Percentiles rank a stretch among this genome's conserved stretches.
Evolutionary conservation across 2,113 vertebrate genomes (phyloP).

Genomic region (Phocoena sinus): DNA sequence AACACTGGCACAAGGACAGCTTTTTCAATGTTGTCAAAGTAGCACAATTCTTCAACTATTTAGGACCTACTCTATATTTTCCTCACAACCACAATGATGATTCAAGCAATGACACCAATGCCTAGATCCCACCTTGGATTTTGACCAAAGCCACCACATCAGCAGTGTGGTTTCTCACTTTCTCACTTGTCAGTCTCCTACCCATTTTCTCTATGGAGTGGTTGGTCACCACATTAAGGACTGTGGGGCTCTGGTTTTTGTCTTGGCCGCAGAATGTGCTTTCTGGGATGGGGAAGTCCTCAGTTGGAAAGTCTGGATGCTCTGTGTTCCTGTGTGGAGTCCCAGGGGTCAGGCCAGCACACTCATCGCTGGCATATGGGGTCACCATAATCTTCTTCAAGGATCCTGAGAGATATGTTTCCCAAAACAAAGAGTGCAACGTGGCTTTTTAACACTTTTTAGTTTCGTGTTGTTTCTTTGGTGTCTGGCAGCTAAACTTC

Average conservation of each 20-base stretch:
- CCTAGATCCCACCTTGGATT: constrained; percentile 74
- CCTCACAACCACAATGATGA: constrained; percentile 70
- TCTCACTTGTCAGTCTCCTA: constrained; percentile 44
- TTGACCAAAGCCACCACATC: constrained; percentile 71
- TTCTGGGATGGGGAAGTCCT: constrained; percentile 64
- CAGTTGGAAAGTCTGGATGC: constrained; percentile 9
- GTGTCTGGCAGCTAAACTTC: not conserved
- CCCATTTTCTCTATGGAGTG: constrained; percentile 40
- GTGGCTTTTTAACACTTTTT: not conserved
- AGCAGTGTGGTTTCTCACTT: constrained; percentile 53
- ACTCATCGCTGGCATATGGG: not conserved
- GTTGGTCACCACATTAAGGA: not conserved
- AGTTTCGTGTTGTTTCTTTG: not conserved
- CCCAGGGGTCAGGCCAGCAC: not conserved
- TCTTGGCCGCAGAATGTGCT: not conserved
- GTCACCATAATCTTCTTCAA: not conserved
- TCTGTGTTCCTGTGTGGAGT: constrained; percentile 39
- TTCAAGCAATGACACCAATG: constrained; percentile 70
- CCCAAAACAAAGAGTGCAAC: not conserved
- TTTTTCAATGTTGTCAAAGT: not conserved
- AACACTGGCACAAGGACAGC: constrained; percentile 34
- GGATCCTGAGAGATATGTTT: not conserved
- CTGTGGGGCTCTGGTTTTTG: constrained; percentile 45
- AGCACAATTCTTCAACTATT: constrained; percentile 9
- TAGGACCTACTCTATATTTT: constrained; percentile 79